A percentile compares a stretch with the other conserved stretches of the same genome.
These are phyloP conservation scores for Danio albolineatus DNA, from an alignment of 2,797 vertebrate genomes.

Conservation along the genomic window DNA sequence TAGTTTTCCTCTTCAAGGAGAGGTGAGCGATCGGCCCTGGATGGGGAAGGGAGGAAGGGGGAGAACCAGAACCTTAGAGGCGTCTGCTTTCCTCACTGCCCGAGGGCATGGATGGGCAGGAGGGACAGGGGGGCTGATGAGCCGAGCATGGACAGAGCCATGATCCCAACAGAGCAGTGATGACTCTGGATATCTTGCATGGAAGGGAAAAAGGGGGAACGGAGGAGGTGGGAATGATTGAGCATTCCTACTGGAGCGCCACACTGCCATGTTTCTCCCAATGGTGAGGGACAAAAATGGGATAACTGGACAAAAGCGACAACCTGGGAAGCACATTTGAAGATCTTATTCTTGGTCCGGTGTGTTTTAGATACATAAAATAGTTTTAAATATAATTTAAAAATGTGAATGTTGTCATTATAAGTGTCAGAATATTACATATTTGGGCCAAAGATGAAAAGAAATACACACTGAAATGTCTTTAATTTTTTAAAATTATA, in stretches of 20 bases:
- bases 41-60: constrained; percentile 48
- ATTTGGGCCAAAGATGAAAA: too few species aligned
- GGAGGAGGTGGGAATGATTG: constrained; percentile 32
- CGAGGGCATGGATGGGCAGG: constrained; percentile 30
- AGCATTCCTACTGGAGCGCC: constrained; percentile 36
- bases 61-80: constrained; percentile 65
- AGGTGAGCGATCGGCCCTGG: constrained; percentile 74
- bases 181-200: constrained; percentile 30
- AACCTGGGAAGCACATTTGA: constrained; percentile 3
- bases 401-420: too few species aligned
- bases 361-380: neutral
- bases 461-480: too few species aligned
- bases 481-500: too few species aligned
- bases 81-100: constrained; percentile 30
- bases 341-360: neutral
- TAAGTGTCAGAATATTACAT: too few species aligned
- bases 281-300: neutral
- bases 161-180: constrained; percentile 19
- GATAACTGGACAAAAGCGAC: constrained; percentile 8
- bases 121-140: constrained; percentile 34
- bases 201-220: neutral
- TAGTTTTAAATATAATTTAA: too few species aligned
- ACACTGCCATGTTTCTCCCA: constrained; percentile 45
- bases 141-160: constrained; percentile 40
- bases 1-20: constrained; percentile 83